Evolutionary conservation across 2,888 invertebrate species (phyloP).

Genomic region (Steinernema carpocapsae): DNA sequence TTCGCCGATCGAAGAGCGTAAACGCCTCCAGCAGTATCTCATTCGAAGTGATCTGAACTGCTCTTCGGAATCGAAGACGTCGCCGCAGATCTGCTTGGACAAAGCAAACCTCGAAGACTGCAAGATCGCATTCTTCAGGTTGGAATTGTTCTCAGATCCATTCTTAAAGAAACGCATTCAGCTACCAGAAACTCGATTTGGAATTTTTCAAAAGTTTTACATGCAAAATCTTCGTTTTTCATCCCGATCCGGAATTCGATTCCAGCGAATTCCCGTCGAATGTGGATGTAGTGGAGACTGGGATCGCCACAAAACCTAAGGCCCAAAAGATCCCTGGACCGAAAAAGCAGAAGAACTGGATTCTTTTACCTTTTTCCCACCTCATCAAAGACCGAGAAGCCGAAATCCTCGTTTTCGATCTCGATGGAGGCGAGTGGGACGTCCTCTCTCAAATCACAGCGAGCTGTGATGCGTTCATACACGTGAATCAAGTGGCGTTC

Average conservation of each 20-base stretch:
- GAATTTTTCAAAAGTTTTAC: background rate
- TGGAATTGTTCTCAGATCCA: background rate
- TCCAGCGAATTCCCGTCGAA: slow-evolving; percentile 28
- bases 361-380: slow-evolving; percentile 12
- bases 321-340: slow-evolving; percentile 10
- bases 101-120: background rate
- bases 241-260: slow-evolving; percentile 23
- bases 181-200: background rate
- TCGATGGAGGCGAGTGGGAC: slow-evolving; percentile 40
- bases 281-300: slow-evolving; percentile 12
- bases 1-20: slow-evolving; percentile 41
- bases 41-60: slow-evolving; percentile 1
- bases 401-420: slow-evolving; percentile 36
- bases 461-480: slow-evolving; percentile 17
- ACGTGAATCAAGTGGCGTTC: slow-evolving; percentile 36
- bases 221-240: slow-evolving; percentile 25
- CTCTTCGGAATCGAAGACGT: background rate
- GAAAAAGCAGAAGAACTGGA: slow-evolving; percentile 5
- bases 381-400: background rate
- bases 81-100: background rate
- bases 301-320: slow-evolving; percentile 24
- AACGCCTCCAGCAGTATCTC: slow-evolving; percentile 38
- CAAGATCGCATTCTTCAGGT: slow-evolving; percentile 18
- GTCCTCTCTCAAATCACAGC: slow-evolving; percentile 12
- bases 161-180: background rate